phyloP scores from a whole-genome alignment of 2,113 vertebrate species.

The Leucoraja erinaceus region DNA sequence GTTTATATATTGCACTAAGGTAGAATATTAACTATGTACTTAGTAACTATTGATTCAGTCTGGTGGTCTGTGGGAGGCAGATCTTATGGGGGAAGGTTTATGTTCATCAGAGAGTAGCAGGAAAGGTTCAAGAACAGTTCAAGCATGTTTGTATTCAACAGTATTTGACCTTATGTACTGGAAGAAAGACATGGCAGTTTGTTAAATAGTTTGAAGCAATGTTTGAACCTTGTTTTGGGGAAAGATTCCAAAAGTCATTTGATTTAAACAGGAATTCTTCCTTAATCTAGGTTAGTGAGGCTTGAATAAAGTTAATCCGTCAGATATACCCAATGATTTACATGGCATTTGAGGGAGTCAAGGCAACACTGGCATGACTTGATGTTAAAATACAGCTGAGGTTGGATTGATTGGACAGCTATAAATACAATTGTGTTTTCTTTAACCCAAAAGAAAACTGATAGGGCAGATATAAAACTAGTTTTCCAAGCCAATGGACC shows the following conservation, averaged over 20 bases:
- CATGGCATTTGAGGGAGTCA: neutral
- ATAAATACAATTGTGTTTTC: neutral
- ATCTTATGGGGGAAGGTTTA: neutral
- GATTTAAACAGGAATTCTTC: neutral
- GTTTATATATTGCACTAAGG: neutral
- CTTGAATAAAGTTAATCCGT: neutral
- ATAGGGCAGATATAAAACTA: neutral
- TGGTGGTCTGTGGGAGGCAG: neutral
- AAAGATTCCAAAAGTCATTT: neutral
- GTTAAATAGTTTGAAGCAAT: neutral
- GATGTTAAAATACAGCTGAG: neutral
- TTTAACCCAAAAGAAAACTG: neutral
- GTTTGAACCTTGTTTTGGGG: neutral
- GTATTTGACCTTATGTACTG: neutral
- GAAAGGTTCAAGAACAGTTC: neutral
- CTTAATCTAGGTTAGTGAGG: neutral
- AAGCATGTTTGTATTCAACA: neutral
- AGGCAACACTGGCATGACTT: neutral
- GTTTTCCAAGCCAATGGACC: neutral
- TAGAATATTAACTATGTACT: neutral
- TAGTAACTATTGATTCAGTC: neutral
- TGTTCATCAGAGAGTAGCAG: neutral
- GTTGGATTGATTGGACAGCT: neutral
- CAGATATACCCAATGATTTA: neutral
- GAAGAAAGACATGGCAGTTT: neutral